These are phyloP conservation scores for Nyctibius bracteatus DNA, from an alignment of 2,113 vertebrate genomes.

Conservation along the genomic window DNA sequence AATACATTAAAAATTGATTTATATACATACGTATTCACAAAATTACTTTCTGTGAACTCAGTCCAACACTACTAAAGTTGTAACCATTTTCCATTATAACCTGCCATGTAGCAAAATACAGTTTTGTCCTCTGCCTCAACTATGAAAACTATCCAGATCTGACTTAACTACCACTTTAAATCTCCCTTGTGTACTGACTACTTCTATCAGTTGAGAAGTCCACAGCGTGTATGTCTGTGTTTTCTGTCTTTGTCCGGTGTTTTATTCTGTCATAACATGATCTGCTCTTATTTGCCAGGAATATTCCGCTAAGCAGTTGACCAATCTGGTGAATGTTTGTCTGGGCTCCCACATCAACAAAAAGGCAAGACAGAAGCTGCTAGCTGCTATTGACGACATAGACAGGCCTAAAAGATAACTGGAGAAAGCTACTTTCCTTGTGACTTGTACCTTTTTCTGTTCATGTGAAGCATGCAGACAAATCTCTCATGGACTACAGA, in stretches of 20 bases:
- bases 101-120: background rate
- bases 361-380: slow-evolving; percentile 94
- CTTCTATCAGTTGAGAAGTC: background rate
- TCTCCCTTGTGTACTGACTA: background rate
- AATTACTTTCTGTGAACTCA: slow-evolving; percentile 2
- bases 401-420: slow-evolving; percentile 95
- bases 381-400: slow-evolving; percentile 93
- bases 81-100: background rate
- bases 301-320: slow-evolving; percentile 96
- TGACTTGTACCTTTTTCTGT: background rate
- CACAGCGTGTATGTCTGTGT: background rate
- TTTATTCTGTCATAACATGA: background rate
- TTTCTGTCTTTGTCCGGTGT: background rate
- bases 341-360: slow-evolving; percentile 98
- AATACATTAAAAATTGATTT: slow-evolving; percentile 9
- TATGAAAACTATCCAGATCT: background rate
- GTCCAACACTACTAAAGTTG: background rate
- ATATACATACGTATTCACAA: background rate
- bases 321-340: slow-evolving; percentile 95
- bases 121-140: background rate
- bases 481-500: slow-evolving; percentile 13
- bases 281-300: slow-evolving; percentile 81
- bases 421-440: background rate
- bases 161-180: background rate
- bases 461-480: background rate